phyloP scores from a whole-genome alignment of 1,140 invertebrate species.

The Atta texana region DNA sequence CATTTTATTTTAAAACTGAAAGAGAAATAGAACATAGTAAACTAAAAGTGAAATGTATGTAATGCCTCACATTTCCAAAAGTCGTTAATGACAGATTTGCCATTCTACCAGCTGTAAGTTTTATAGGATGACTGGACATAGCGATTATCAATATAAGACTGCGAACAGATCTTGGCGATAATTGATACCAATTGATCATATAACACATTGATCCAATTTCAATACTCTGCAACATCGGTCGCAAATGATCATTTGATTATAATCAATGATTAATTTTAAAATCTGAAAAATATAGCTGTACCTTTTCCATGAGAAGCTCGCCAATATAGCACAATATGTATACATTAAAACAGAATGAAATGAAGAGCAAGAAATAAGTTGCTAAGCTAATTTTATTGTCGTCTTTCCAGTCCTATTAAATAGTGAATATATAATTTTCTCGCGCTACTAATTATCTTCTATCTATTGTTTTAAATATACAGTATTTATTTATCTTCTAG shows the following conservation, averaged over 20 bases:
- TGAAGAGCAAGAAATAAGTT: conserved; percentile 68
- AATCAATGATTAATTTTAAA: no score
- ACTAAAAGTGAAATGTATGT: neutral
- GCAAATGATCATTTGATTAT: neutral
- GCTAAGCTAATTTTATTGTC: conserved; percentile 64
- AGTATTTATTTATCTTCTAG: neutral
- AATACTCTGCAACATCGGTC: conserved; percentile 65
- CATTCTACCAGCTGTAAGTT: conserved; percentile 76
- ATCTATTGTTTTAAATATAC: neutral
- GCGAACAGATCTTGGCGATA: conserved; percentile 62
- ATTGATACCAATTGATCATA: conserved; percentile 76
- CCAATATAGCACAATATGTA: conserved; percentile 79
- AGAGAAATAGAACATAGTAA: neutral
- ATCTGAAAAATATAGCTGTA: conserved; percentile 30
- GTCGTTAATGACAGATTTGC: conserved; percentile 64
- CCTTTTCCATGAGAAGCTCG: conserved; percentile 74
- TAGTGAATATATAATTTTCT: conserved; percentile 12
- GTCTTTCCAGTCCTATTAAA: conserved; percentile 73
- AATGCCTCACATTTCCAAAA: conserved; percentile 63
- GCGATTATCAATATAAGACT: conserved; percentile 73
- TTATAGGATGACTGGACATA: conserved; percentile 68
- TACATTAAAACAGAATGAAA: conserved; percentile 76
- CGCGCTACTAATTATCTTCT: neutral
- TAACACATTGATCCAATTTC: conserved; percentile 68
- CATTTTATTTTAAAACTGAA: neutral